Percentiles rank a stretch among this genome's conserved stretches.
phyloP scores from a whole-genome alignment of 2,888 invertebrate species.

The Eristalis intricaria region DNA sequence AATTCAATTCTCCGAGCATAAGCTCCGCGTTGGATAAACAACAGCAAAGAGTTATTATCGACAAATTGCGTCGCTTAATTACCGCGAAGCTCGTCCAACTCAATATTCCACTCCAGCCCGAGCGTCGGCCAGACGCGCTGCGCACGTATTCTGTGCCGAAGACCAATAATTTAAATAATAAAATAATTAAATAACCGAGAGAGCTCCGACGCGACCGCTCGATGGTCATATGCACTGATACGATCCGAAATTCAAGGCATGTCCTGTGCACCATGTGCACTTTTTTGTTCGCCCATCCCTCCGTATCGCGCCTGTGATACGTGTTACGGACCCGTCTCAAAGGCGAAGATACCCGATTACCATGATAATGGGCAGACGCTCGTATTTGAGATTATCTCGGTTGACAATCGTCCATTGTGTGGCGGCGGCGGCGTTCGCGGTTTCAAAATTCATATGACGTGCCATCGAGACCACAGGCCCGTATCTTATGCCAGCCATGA shows the following conservation, averaged over 20 bases:
- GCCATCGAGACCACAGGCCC: conserved; percentile 7
- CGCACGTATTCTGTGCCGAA: conserved; percentile 24
- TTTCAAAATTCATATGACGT: conserved; percentile 48
- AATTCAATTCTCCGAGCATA: background rate
- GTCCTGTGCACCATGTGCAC: conserved; percentile 30
- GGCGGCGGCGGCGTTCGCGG: background rate
- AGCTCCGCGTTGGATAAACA: conserved; percentile 4
- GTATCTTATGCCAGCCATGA: conserved; percentile 29
- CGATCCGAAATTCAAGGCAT: conserved; percentile 55
- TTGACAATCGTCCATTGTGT: conserved; percentile 21
- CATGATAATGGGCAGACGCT: conserved; percentile 36
- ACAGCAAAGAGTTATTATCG: conserved; percentile 3
- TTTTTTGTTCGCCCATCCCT: conserved; percentile 8
- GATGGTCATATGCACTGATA: conserved; percentile 5
- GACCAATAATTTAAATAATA: conserved; percentile 54
- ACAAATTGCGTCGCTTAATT: conserved; percentile 25
- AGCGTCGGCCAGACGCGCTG: background rate
- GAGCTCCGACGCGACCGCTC: background rate
- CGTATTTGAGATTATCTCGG: conserved; percentile 45
- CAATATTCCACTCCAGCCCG: background rate
- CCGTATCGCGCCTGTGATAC: conserved; percentile 4
- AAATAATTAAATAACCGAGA: conserved; percentile 32
- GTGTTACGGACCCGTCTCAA: conserved; percentile 38
- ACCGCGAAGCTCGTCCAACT: background rate
- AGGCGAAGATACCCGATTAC: background rate